Evolutionary conservation across 2,888 invertebrate species (phyloP), one percentile per base, ranked within the genome.

Genomic region (Spodoptera exigua): DNA sequence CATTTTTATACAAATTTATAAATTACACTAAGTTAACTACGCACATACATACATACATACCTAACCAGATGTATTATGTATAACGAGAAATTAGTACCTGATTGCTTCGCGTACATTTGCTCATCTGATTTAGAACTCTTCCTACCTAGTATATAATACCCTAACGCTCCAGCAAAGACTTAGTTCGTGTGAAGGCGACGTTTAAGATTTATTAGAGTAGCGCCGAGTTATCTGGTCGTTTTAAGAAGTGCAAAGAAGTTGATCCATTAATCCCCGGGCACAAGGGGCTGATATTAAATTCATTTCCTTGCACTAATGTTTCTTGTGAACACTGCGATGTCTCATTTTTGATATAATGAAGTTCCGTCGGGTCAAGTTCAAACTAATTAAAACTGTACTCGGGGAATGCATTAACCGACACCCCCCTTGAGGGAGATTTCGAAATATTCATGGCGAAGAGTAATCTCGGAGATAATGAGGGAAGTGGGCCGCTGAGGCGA

Each of bases 381-480:
- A 70, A 73, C 70, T 78, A 78, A 79, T 78, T 77, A 79, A 79
- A 78, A 78, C 66, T 61, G 76, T 76, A 68, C 58, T 78, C 63
- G 21, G 48, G 45, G 61, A 72, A 68, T 76, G 74, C 68, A 76
- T 76, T 76, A 76, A 59, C 67, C 49, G 48, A 40, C 35, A 14
- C 35, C 58, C 16, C 49, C 48, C 44, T 13, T 18, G 5, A 3
- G n/a, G n/a, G 17, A 56, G 61, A 71, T 68, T 57, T 63, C 54
- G 59, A 73, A 71, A 77, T 79, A 79, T 79, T 77, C 77, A 79
- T 77, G 69, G 78, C 65, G 74, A 62, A 64, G 76, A 72, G 78
- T 76, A 75, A 78, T 78, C 74, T 79, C 64, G 18, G 76, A 72
- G 76, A 76, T 76, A 76, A 76, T 78, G 78, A 76, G 76, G 66